Evolutionary conservation across 1,140 invertebrate genomes (phyloP).

Genomic region (Caligus rogercresseyi): DNA sequence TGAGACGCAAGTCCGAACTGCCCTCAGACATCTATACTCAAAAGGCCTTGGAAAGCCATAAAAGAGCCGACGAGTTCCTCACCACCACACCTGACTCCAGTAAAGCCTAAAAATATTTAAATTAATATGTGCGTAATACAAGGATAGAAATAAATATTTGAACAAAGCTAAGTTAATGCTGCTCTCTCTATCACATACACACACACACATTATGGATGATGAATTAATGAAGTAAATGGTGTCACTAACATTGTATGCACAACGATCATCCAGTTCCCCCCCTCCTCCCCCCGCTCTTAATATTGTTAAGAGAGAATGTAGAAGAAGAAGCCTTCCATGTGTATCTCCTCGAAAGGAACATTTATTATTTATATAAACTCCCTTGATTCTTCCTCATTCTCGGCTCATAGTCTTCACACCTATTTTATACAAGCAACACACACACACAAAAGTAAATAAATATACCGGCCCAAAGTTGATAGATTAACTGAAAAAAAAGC

Average conservation of each 20-base stretch:
- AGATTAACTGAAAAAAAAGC: no score
- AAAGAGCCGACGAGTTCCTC: constrained; percentile 69
- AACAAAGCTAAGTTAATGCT: not conserved
- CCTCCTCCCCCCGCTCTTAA: not conserved
- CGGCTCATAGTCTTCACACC: no score
- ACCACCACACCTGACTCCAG: constrained; percentile 61
- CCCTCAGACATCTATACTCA: constrained; percentile 76
- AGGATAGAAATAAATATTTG: not conserved
- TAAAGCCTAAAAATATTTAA: constrained; percentile 26
- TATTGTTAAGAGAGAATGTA: no score
- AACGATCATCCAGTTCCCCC: not conserved
- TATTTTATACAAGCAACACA: no score
- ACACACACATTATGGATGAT: not conserved
- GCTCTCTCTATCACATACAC: not conserved
- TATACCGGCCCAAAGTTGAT: no score
- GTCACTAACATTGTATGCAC: not conserved
- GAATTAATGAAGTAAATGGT: not conserved
- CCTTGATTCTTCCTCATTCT: no score
- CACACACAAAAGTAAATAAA: no score
- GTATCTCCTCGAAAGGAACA: no score
- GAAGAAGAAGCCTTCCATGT: no score
- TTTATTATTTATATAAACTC: no score
- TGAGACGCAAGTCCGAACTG: constrained; percentile 82
- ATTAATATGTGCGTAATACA: no score
- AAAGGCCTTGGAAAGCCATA: constrained; percentile 73